phyloP scores from a whole-genome alignment of 2,888 invertebrate genomes.

The Zonitis immaculata region DNA sequence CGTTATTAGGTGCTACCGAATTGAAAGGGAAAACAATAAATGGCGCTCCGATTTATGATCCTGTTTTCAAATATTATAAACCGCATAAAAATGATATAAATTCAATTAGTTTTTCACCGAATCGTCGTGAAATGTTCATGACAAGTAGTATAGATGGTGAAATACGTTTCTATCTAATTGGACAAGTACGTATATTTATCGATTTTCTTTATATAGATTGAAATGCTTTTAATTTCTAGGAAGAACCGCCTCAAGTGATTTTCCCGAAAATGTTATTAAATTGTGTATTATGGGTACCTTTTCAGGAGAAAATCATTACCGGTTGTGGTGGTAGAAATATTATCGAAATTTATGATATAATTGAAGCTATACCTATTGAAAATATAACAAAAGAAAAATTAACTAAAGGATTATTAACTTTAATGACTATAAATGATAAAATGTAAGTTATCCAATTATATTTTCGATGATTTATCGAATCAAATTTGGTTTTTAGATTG shows the following conservation, averaged over 20 bases:
- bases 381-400: slow-evolving; percentile 26
- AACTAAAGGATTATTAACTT: slow-evolving; percentile 19
- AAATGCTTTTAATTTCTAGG: slow-evolving; percentile 36
- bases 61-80: slow-evolving; percentile 44
- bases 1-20: slow-evolving; percentile 40
- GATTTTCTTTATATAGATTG: no score
- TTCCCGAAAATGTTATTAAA: slow-evolving; percentile 35
- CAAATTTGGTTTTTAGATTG: slow-evolving; percentile 31
- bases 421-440: slow-evolving; percentile 26
- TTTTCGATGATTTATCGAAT: neutral
- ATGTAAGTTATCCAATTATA: slow-evolving; percentile 24
- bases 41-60: slow-evolving; percentile 40
- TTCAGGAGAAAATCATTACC: slow-evolving; percentile 41
- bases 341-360: slow-evolving; percentile 41
- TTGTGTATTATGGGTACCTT: slow-evolving; percentile 39
- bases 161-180: slow-evolving; percentile 44
- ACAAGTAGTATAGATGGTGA: slow-evolving; percentile 44
- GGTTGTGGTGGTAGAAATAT: slow-evolving; percentile 40
- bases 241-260: slow-evolving; percentile 44
- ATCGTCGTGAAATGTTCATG: slow-evolving; percentile 44
- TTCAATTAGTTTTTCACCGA: slow-evolving; percentile 41
- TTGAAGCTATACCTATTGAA: slow-evolving; percentile 23
- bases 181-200: slow-evolving; percentile 42
- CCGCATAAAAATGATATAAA: slow-evolving; percentile 44
- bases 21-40: slow-evolving; percentile 29